Evolutionary conservation across 2,797 vertebrate species (phyloP), one percentile per base, ranked within the genome.

Genomic region (Eremophila alpestris): DNA sequence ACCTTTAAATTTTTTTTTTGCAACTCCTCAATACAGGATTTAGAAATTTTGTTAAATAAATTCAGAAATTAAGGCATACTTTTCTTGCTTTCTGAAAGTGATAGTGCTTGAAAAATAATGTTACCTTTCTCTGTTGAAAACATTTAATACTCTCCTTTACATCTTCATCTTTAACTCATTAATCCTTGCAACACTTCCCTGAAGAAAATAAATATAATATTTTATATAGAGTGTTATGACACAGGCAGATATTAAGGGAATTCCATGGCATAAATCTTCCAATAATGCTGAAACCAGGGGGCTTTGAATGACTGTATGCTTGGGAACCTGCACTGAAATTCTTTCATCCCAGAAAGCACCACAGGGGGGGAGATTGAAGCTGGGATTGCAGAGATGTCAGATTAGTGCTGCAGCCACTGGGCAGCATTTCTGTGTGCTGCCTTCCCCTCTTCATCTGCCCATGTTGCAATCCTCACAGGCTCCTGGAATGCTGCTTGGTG

Each of bases 131-230:
- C 22, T 73, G 6, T 27, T 85, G 68, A 85, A 74, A 93, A 19
- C 43, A 62, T 60, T 83, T 92, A 77, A 59, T 48, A 58, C 5
- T 43, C 12, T 70, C 12, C 29, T 16, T 90, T 81, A 73, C 7
- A 46, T 74, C 46, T 89, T 95, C 7, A 46, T 74, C 46, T 89
- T 95, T 40, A 56, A 76, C 15, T 71, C 48, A 70, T 62, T 83
- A 70, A 80, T 85, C 26, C 29, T 58, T 7, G 0, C 11, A n/a
- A 64, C 14, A 11, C 16, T 55, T 68, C 40, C 36, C 59, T 13
- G 14, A 69, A 56, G 34, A 60, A 90, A 67, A 34, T 16, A 20
- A 79, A n/a, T 79, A 82, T 71, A 40, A 51, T 5, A 24, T 83
- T 78, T 63, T 83, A n/a, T 48, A 43, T 13, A 5, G 13, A 49